phyloP scores from a whole-genome alignment of 2,797 vertebrate species.

The Pseudochromis fuscus region DNA sequence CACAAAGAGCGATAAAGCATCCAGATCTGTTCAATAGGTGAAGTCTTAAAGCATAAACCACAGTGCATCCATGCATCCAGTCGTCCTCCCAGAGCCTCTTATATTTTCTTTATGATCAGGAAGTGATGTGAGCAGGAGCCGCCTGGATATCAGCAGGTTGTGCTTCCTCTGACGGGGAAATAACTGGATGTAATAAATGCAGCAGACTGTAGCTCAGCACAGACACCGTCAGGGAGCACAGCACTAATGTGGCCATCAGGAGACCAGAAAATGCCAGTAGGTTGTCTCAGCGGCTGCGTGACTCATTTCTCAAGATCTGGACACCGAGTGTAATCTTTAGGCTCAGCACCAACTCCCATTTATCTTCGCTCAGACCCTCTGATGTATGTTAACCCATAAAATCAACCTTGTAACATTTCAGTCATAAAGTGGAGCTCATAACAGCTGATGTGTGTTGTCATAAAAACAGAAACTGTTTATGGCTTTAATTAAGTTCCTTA shows the following conservation, averaged over 20 bases:
- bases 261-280: constrained; percentile 27
- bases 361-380: constrained; percentile 6
- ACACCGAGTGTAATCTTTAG: background rate
- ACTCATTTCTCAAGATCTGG: constrained; percentile 24
- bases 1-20: background rate
- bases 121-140: constrained; percentile 9
- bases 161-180: constrained; percentile 13
- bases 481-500: constrained; percentile 41
- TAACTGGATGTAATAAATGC: constrained; percentile 29
- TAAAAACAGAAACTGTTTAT: constrained; percentile 47
- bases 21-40: background rate
- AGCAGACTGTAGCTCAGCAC: constrained; percentile 26
- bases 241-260: constrained; percentile 34
- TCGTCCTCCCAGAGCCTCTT: background rate
- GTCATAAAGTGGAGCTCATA: constrained; percentile 41
- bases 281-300: constrained; percentile 21
- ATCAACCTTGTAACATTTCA: constrained; percentile 10
- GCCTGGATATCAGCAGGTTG: background rate
- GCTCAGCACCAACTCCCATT: constrained; percentile 1
- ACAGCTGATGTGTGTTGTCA: constrained; percentile 16
- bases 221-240: constrained; percentile 11
- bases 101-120: constrained; percentile 16
- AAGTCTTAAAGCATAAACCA: background rate
- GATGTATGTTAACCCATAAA: constrained; percentile 30
- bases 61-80: background rate